Evolutionary conservation across 1,140 invertebrate genomes (phyloP), one percentile per base, ranked within the genome.

Genomic region (Aphelinus atriplicis): DNA sequence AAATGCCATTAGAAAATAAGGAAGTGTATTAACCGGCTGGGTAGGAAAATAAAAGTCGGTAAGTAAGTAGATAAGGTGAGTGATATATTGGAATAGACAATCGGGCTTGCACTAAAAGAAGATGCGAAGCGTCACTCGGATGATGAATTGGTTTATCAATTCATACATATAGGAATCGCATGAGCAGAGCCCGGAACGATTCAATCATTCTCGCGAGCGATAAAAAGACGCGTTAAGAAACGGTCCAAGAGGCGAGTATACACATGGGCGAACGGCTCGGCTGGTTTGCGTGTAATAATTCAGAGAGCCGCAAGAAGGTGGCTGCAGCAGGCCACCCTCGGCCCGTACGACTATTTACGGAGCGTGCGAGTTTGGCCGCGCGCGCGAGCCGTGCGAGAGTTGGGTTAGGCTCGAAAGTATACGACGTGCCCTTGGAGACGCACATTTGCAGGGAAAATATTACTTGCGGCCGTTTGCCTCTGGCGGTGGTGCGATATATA

Each of bases 1-100:
- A 79, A 79, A 79, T 78, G 73, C 76, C 78, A 79, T 80, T 79
- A 79, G 78, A 78, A 78, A 80, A 80, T 80, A 74, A 70, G 78
- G 73, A 72, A 69, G 76, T 73, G 71, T 72, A 66, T 26, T 53
- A 3, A 51, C 9, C 9, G 58, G 42, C 5, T 4, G 42, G 58
- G 4, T 3, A 26, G 58, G 58, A 60, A 60, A 60, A 9, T 60
- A n/a, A 60, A 60, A 60, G 58, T 3, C 1, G 3, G 58, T 4
- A 26, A 60, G n/a, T 7, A 60, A 60, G 26, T 60, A 60, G 42
- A 43, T 7, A 26, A 43, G 7, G 4, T 26, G 58, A 43, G 58
- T 7, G 9, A 60, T 3, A 60, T 4, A 60, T 3, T 7, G 58
- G n/a, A 26, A 60, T 3, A 43, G 9, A 60, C 3, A 60, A n/a